A percentile compares a stretch with the other conserved stretches of the same genome.
phyloP scores from a whole-genome alignment of 2,888 invertebrate genomes.

The Cloeon dipterum region DNA sequence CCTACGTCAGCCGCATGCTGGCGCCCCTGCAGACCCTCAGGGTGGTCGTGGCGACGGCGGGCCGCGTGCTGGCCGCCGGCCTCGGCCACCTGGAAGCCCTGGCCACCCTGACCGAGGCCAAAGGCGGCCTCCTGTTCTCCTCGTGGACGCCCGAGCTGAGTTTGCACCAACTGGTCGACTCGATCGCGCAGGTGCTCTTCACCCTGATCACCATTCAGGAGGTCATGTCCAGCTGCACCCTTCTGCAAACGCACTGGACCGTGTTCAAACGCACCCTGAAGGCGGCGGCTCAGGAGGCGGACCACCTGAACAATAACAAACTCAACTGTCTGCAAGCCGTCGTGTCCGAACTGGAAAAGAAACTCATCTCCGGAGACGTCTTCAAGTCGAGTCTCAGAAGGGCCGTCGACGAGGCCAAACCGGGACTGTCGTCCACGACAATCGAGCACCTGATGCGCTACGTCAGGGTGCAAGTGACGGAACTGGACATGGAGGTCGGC shows the following conservation, averaged over 20 bases:
- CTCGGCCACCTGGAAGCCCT: no score
- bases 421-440: slow-evolving; percentile 16
- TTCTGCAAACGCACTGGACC: slow-evolving; percentile 46
- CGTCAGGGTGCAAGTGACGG: slow-evolving; percentile 32
- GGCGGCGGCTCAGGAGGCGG: slow-evolving; percentile 37
- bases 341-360: slow-evolving; percentile 1
- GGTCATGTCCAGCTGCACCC: slow-evolving; percentile 28
- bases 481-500: slow-evolving; percentile 30
- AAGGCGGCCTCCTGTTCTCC: neutral
- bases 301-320: neutral
- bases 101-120: no score
- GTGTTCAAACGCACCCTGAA: slow-evolving; percentile 51
- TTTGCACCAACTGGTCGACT: slow-evolving; percentile 11
- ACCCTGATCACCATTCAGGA: slow-evolving; percentile 38
- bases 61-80: no score
- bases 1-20: no score
- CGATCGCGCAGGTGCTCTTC: slow-evolving; percentile 22
- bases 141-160: slow-evolving; percentile 1
- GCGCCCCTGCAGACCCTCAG: no score
- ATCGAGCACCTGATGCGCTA: slow-evolving; percentile 39
- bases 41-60: no score
- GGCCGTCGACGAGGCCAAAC: slow-evolving; percentile 9
- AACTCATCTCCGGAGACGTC: neutral
- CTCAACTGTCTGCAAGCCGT: neutral
- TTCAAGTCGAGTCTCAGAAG: slow-evolving; percentile 9